Evolutionary conservation across 2,888 invertebrate genomes (phyloP).

Genomic region (Agrilus biguttatus): DNA sequence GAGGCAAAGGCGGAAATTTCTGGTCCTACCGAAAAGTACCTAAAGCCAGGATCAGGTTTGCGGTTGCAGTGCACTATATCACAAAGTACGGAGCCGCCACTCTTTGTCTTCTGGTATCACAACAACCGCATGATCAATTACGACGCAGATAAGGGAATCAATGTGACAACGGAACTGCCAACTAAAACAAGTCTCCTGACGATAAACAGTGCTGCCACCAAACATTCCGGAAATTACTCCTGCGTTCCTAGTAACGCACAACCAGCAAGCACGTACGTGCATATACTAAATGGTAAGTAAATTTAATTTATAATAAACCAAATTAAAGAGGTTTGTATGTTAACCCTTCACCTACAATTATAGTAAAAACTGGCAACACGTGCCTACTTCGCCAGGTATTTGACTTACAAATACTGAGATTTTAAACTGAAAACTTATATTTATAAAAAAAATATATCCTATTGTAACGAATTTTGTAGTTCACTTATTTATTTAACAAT

Average conservation of each 20-base stretch:
- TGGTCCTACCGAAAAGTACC: constrained; percentile 72
- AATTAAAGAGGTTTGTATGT: too few relatives aligned
- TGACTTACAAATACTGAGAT: too few relatives aligned
- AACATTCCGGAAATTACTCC: constrained; percentile 77
- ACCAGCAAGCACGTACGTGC: constrained; percentile 75
- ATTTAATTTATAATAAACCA: neutral
- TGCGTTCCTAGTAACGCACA: constrained; percentile 82
- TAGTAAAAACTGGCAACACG: too few relatives aligned
- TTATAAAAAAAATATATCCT: too few relatives aligned
- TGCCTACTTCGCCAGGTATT: too few relatives aligned
- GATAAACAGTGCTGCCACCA: constrained; percentile 42
- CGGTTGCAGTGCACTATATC: constrained; percentile 68
- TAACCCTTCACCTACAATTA: too few relatives aligned
- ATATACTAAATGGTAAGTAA: constrained; percentile 72
- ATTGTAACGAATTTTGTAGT: too few relatives aligned
- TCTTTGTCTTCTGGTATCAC: constrained; percentile 78
- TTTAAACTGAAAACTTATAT: too few relatives aligned
- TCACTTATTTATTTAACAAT: too few relatives aligned
- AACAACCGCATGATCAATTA: constrained; percentile 88
- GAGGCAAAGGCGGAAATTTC: constrained; percentile 79
- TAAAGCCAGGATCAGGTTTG: constrained; percentile 74
- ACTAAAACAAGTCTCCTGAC: constrained; percentile 55
- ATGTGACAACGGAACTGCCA: constrained; percentile 66
- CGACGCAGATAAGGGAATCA: constrained; percentile 72
- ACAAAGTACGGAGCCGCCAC: constrained; percentile 72